phyloP scores from a whole-genome alignment of 2,888 invertebrate genomes.

The Melikaiella ostensackeni region DNA sequence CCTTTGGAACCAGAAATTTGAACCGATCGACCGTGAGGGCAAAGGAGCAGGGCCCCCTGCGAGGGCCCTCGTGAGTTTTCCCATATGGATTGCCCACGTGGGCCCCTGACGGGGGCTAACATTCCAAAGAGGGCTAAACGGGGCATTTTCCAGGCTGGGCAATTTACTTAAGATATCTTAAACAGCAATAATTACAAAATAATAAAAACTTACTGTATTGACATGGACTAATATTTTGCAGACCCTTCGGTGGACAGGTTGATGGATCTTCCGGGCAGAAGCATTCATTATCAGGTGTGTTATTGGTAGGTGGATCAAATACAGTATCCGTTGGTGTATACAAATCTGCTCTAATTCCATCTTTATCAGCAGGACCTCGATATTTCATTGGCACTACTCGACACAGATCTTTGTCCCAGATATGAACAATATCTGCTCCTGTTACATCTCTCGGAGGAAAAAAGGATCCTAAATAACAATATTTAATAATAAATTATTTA shows the following conservation, averaged over 20 bases:
- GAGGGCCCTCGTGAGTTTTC: no score
- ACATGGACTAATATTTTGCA: constrained; percentile 92
- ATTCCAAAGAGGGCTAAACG: no score
- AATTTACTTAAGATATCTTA: neutral
- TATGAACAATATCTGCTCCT: constrained; percentile 82
- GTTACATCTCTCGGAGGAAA: constrained; percentile 86
- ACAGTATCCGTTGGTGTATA: constrained; percentile 86
- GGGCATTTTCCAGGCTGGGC: no score
- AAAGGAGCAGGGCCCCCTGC: no score
- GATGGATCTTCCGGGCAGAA: constrained; percentile 84
- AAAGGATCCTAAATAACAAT: constrained; percentile 82
- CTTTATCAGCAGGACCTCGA: constrained; percentile 83
- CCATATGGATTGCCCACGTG: no score
- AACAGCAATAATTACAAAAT: neutral
- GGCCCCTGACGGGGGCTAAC: no score
- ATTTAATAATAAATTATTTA: neutral
- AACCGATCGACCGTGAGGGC: no score
- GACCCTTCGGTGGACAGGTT: constrained; percentile 85
- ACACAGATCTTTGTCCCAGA: constrained; percentile 93
- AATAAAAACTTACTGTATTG: constrained; percentile 84
- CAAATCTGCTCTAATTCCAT: constrained; percentile 85
- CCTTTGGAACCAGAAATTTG: no score
- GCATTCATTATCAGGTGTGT: constrained; percentile 84
- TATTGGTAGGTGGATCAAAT: constrained; percentile 79
- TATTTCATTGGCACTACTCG: constrained; percentile 88